A percentile compares a stretch with the other conserved stretches of the same genome.
Evolutionary conservation across 2,113 vertebrate genomes (phyloP).

Genomic region (Burhinus oedicnemus): DNA sequence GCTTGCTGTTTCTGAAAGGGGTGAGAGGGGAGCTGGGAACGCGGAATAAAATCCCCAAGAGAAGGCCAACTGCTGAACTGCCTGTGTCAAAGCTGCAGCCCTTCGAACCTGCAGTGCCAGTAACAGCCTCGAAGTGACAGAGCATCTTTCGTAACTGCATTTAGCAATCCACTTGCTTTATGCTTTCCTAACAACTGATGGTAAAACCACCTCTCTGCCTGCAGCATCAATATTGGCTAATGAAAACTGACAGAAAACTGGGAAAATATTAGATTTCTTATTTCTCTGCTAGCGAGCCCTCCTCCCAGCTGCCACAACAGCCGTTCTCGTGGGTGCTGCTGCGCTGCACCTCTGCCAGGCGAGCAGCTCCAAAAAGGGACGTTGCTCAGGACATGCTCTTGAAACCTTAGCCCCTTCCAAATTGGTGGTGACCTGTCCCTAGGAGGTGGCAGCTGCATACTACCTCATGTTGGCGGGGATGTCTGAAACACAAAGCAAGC

Average conservation of each 20-base stretch:
- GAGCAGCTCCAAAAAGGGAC: not conserved
- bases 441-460: not conserved
- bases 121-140: not conserved
- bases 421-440: not conserved
- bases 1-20: not conserved
- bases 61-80: not conserved
- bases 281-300: not conserved
- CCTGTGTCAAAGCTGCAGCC: not conserved
- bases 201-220: not conserved
- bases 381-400: not conserved
- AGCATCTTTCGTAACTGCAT: not conserved
- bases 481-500: not conserved
- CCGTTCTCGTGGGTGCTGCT: not conserved
- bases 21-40: not conserved
- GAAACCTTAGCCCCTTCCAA: not conserved
- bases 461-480: not conserved
- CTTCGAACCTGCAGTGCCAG: not conserved
- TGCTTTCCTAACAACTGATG: not conserved
- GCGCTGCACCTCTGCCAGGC: fast-evolving
- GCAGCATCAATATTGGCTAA: not conserved
- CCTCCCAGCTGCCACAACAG: not conserved
- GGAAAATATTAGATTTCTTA: not conserved
- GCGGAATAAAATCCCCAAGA: not conserved
- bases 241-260: not conserved
- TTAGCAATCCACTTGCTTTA: not conserved